phyloP scores from a whole-genome alignment of 2,888 invertebrate genomes.

The Schizotus pectinicornis region DNA sequence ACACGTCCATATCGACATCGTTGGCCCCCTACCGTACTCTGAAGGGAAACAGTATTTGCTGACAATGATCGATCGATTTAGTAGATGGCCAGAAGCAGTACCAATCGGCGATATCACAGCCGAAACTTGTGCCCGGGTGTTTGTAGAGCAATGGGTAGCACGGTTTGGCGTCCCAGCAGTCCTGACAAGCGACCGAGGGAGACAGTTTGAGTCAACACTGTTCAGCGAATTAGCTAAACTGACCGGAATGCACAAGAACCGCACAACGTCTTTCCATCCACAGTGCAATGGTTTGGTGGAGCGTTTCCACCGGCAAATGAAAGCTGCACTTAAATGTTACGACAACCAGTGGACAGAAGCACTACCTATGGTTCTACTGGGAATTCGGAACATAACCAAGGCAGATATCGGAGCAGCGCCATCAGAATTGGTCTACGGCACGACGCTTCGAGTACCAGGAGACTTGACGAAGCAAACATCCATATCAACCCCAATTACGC shows the following conservation, averaged over 20 bases:
- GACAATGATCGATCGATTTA: conserved; percentile 44
- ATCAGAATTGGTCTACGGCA: conserved; percentile 48
- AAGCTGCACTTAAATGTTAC: conserved; percentile 48
- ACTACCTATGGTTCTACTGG: conserved; percentile 48
- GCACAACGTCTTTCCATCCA: conserved; percentile 49
- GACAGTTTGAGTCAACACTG: conserved; percentile 45
- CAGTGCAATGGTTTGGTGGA: conserved; percentile 54
- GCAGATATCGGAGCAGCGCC: conserved; percentile 44
- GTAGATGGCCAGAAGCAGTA: conserved; percentile 54
- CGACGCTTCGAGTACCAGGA: conserved; percentile 42
- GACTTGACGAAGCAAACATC: too few relatives aligned
- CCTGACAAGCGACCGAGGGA: conserved; percentile 45
- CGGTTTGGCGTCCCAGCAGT: conserved; percentile 51
- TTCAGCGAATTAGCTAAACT: conserved; percentile 34
- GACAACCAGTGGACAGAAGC: conserved; percentile 37
- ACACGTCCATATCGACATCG: conserved; percentile 47
- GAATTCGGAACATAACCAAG: conserved; percentile 42
- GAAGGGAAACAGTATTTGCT: conserved; percentile 31
- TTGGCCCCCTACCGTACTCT: conserved; percentile 33
- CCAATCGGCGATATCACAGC: conserved; percentile 52
- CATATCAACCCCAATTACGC: too few relatives aligned
- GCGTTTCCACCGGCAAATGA: conserved; percentile 53
- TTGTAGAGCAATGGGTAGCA: conserved; percentile 52
- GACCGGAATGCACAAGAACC: conserved; percentile 33
- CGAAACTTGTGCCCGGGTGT: conserved; percentile 46